A percentile compares a stretch with the other conserved stretches of the same genome.
Conservation (phyloP, 2,888 invertebrate genomes). For the Leucozona laternaria region DNA sequence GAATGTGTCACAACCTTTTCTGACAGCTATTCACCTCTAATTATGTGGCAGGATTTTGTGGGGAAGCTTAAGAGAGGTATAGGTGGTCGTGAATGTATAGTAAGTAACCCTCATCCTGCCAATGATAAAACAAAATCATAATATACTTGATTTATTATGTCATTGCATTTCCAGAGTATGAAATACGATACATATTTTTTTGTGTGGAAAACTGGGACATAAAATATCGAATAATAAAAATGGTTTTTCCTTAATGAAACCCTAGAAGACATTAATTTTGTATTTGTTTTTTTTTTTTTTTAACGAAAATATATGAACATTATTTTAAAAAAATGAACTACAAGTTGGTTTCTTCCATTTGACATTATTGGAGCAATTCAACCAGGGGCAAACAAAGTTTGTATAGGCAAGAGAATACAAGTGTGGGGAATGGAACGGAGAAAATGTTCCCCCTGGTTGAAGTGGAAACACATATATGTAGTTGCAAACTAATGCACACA, state of each 20-base stretch:
- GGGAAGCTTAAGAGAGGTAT: not conserved
- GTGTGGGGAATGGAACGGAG: too few relatives aligned
- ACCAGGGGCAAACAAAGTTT: too few relatives aligned
- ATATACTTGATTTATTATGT: conserved; percentile 21
- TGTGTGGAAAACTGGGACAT: not conserved
- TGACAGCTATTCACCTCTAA: conserved; percentile 72
- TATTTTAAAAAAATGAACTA: not conserved
- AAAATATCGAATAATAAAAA: not conserved
- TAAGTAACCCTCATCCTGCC: conserved; percentile 14
- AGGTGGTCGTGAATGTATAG: not conserved
- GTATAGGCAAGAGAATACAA: too few relatives aligned
- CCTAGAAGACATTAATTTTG: not conserved
- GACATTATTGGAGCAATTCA: too few relatives aligned
- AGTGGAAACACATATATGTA: too few relatives aligned
- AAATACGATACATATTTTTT: not conserved
- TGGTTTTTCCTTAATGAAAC: not conserved
- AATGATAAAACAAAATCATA: conserved; percentile 14
- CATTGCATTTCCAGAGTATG: not conserved
- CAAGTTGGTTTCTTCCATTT: too few relatives aligned
- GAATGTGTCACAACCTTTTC: conserved; percentile 64
- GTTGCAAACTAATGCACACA: too few relatives aligned
- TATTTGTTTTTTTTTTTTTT: not conserved
- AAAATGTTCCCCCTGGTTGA: too few relatives aligned
- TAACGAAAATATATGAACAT: not conserved
- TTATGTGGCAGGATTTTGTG: conserved; percentile 53